phyloP scores from a whole-genome alignment of 2,113 vertebrate genomes.

The Isurus oxyrinchus region DNA sequence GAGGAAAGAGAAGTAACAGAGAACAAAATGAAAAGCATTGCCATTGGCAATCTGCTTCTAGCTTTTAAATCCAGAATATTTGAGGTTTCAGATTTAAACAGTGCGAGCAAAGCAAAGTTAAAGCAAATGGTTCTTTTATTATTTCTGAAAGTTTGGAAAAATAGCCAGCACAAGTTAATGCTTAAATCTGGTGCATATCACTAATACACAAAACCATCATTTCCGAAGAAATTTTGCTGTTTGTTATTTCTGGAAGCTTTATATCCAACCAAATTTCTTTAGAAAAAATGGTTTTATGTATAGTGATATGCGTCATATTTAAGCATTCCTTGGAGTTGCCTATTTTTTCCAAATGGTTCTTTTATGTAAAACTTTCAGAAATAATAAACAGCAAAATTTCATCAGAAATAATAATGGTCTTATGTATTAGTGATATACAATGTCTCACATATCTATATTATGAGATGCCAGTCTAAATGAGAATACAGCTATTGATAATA shows the following conservation, averaged over 20 bases:
- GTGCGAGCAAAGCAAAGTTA: background rate
- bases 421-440: background rate
- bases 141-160: background rate
- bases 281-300: too few relatives aligned
- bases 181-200: too few relatives aligned
- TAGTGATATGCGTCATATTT: too few relatives aligned
- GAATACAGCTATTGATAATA: background rate
- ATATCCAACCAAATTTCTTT: too few relatives aligned
- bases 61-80: background rate
- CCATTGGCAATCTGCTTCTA: background rate
- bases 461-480: background rate
- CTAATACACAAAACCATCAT: too few relatives aligned
- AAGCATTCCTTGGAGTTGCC: background rate
- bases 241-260: background rate
- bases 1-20: background rate
- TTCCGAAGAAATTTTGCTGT: too few relatives aligned
- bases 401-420: background rate
- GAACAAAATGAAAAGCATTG: background rate
- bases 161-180: background rate
- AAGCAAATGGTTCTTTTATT: background rate
- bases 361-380: background rate
- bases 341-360: background rate
- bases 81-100: background rate
- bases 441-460: background rate
- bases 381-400: background rate